Percentiles rank a stretch among this genome's conserved stretches.
Conservation (phyloP, 2,797 vertebrate genomes). For the Melanotaenia trifasciata region DNA sequence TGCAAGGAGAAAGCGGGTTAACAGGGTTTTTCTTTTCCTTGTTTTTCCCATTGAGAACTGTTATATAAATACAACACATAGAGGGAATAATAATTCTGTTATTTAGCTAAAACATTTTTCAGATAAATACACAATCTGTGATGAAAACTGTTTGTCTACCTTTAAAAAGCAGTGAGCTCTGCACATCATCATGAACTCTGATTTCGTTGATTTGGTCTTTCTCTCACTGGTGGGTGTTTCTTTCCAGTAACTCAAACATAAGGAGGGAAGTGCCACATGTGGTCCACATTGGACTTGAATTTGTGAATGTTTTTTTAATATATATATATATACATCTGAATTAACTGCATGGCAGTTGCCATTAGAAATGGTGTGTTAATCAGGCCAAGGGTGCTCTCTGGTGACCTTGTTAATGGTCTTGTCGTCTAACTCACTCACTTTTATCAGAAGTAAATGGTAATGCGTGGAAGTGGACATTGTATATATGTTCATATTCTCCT, state of each 20-base stretch:
- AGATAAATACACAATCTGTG: background rate
- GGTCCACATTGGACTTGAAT: conserved; percentile 82
- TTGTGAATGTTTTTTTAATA: conserved; percentile 20
- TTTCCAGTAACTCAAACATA: background rate
- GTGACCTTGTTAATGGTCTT: background rate
- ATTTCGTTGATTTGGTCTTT: background rate
- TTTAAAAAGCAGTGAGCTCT: background rate
- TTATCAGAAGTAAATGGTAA: background rate
- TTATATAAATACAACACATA: background rate
- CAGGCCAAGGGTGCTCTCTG: conserved; percentile 4
- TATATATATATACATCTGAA: background rate
- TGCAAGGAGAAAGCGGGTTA: background rate
- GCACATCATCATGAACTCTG: background rate
- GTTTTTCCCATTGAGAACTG: background rate
- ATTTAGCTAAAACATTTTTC: background rate
- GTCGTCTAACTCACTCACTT: background rate
- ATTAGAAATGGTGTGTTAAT: background rate
- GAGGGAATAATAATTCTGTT: background rate
- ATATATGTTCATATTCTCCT: conserved; percentile 10
- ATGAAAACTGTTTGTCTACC: background rate
- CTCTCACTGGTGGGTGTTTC: background rate
- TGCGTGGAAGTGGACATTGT: background rate
- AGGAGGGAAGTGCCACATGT: conserved; percentile 16
- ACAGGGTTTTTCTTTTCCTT: background rate
- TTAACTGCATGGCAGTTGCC: background rate